A percentile compares a stretch with the other conserved stretches of the same genome.
Conservation (phyloP, 2,888 invertebrate species). For the Antitype chi region DNA sequence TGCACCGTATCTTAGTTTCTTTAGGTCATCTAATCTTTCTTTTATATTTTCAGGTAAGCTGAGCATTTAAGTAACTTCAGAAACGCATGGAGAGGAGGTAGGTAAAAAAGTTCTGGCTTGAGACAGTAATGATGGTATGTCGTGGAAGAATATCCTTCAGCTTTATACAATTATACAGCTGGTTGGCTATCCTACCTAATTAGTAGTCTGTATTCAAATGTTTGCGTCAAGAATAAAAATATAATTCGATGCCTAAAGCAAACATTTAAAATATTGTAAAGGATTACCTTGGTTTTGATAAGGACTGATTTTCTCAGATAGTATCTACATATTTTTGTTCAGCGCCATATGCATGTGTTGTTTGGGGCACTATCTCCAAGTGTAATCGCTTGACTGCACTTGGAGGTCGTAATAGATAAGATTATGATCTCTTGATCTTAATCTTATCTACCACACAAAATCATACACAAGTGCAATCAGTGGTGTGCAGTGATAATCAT, state of each 20-base stretch:
- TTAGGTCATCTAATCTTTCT: background rate
- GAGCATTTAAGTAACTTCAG: background rate
- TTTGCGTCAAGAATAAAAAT: background rate
- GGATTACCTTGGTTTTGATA: background rate
- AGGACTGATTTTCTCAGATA: background rate
- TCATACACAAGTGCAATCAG: background rate
- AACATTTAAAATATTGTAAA: background rate
- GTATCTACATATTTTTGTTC: background rate
- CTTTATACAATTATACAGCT: background rate
- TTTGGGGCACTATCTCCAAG: background rate
- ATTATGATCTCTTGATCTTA: too few relatives aligned
- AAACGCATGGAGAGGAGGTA: background rate
- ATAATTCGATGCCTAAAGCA: background rate
- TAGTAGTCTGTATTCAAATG: too few relatives aligned
- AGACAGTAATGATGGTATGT: background rate
- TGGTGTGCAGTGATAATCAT: constrained; percentile 1
- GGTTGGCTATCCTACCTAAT: background rate
- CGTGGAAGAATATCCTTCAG: background rate
- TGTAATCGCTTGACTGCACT: too few relatives aligned
- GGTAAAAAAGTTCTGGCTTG: background rate
- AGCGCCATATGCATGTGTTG: background rate
- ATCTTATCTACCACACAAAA: background rate
- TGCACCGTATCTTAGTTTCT: background rate
- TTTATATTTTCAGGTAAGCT: constrained; percentile 44
- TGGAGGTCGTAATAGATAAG: too few relatives aligned